Evolutionary conservation across 1,140 invertebrate genomes (phyloP), one percentile per base, ranked within the genome.

Genomic region (Bombus terrestris): DNA sequence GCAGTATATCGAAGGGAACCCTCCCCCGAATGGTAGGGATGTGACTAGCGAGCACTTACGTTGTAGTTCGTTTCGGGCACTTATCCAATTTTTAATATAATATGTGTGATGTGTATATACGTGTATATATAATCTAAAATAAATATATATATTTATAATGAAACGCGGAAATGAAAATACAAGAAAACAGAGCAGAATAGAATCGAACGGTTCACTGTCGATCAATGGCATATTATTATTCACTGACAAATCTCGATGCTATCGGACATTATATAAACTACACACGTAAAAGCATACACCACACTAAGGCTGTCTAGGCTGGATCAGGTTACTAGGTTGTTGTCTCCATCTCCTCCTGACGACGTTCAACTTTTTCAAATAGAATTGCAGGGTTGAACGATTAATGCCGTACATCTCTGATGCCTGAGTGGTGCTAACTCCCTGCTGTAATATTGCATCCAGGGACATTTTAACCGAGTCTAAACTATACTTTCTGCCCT

Each of bases 281-380:
- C 41, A 75, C 18, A 47, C 32, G 22, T 78, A 76, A 68, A 83
- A 83, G 64, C 85, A 47, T 35, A 68, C 78, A 73, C 35, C 32
- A 72, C 71, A 89, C 84, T 90, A 91, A 80, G 90, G 82, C 41
- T 90, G 88, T 57, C 89, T 89, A 81, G 83, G 88, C 82, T 91
- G 90, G 69, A 89, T 68, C 72, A 85, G 76, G 62, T 82, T 86
- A 81, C 64, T 90, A 84, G 89, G 87, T 81, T 85, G 93, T 43
- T 93, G 92, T 86, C 91, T 93, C 92, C 94, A 93, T 83, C 94
- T 92, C 86, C 94, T 92, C 75, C 94, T 92, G 28, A 94, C 94
- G 89, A 96, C 95, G 91, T 96, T 96, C 86, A 96, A 94, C 89
- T 96, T 96, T 95, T 96, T 96, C 83, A 96, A 93, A 95, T 96